These are phyloP conservation scores for Heliothis virescens DNA, from an alignment of 1,140 invertebrate species.

Conservation along the genomic window DNA sequence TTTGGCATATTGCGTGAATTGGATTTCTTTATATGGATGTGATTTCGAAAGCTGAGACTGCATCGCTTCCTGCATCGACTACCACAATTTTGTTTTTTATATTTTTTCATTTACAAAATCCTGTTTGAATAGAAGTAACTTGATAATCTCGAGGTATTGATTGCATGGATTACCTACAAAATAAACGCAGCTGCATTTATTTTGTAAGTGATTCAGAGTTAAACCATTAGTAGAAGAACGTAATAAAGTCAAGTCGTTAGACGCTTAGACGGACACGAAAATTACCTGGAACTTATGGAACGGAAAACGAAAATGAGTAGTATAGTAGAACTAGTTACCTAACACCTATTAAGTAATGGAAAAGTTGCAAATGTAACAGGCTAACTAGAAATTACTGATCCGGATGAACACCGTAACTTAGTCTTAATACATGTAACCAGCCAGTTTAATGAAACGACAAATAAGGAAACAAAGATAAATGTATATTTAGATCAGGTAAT, in stretches of 20 bases:
- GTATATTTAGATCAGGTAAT: background rate
- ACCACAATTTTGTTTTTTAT: background rate
- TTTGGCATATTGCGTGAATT: slow-evolving; percentile 10
- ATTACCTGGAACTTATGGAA: slow-evolving; percentile 23
- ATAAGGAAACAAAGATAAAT: background rate
- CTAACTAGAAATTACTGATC: slow-evolving; percentile 10
- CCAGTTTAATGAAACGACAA: background rate
- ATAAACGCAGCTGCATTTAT: too few species aligned
- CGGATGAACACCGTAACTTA: background rate
- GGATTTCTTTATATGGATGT: background rate
- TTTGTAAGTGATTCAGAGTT: too few species aligned
- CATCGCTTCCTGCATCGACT: background rate
- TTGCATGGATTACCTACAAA: too few species aligned
- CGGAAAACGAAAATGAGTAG: slow-evolving; percentile 20
- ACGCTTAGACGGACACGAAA: background rate
- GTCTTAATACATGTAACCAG: slow-evolving; percentile 1
- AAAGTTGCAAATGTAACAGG: slow-evolving; percentile 20
- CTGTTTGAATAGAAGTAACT: too few species aligned
- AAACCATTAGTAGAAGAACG: too few species aligned
- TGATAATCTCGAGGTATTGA: too few species aligned
- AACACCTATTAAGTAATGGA: slow-evolving; percentile 28
- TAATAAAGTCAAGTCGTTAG: background rate
- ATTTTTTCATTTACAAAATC: too few species aligned
- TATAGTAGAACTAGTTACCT: slow-evolving; percentile 25
- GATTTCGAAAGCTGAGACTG: background rate